These are phyloP conservation scores for Umimayanthus kanabou DNA, from an alignment of 92 coral and sea anemone species.

Conservation along the genomic window DNA sequence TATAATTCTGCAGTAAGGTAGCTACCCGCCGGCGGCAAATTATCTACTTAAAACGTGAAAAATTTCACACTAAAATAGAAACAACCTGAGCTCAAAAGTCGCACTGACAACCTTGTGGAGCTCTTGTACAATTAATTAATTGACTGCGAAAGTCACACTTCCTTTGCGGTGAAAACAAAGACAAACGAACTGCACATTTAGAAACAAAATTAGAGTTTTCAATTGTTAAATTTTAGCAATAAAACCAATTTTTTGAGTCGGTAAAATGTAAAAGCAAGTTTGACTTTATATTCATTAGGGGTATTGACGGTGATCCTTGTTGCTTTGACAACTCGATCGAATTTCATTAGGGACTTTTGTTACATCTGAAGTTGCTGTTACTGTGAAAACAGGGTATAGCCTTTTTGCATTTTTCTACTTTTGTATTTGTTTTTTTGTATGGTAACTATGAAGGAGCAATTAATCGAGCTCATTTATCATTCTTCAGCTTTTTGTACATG, in stretches of 20 bases:
- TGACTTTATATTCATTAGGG: background rate
- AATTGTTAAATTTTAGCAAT: slow-evolving; percentile 7
- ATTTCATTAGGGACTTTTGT: background rate
- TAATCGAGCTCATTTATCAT: too few species aligned
- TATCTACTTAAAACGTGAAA: slow-evolving; percentile 2
- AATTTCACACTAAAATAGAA: background rate
- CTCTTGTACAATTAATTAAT: slow-evolving; percentile 19
- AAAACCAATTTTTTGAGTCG: slow-evolving; percentile 6
- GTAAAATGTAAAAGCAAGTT: slow-evolving; percentile 19
- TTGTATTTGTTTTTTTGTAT: background rate
- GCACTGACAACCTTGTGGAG: background rate
- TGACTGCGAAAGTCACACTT: slow-evolving; percentile 12
- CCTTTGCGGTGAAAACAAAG: slow-evolving; percentile 39
- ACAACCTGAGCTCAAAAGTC: background rate
- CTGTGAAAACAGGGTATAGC: background rate
- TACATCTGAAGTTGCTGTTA: background rate
- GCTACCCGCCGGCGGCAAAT: slow-evolving; percentile 21
- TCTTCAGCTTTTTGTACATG: background rate
- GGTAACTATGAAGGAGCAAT: background rate
- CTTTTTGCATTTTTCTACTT: background rate
- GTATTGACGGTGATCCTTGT: background rate
- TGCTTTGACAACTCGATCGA: background rate
- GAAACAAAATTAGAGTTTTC: slow-evolving; percentile 27
- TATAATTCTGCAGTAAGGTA: background rate
- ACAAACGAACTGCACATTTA: slow-evolving; percentile 29